Evolutionary conservation across 2,797 vertebrate species (phyloP), one percentile per base, ranked within the genome.

Genomic region (Martes flavigula): DNA sequence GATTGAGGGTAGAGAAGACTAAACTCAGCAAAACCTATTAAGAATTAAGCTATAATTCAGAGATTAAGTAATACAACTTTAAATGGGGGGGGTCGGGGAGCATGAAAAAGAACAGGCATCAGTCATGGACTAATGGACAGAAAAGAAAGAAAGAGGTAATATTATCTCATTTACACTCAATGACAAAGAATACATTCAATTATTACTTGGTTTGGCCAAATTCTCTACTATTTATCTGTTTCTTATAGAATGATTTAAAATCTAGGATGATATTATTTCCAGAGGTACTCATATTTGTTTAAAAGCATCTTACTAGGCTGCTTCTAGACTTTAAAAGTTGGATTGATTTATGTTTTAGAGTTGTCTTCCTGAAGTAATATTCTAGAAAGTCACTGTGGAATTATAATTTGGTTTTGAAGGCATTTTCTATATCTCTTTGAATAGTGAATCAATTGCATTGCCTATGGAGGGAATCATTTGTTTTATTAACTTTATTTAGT

Each of bases 341-440:
- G 10, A 32, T 54, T 82, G 30, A 72, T 58, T 94, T 91, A 17
- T n/a, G 35, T 23, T 89, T 96, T 73, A 75, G 91, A 85, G 43
- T 96, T 93, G 4, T 95, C 78, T 94, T 91, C 18, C 40, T 93
- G 17, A 95, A 89, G 66, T 90, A 83, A 20, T 72, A 54, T 51
- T 89, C 79, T 94, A 48, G 43, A 94, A 48, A 84, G 27, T 87
- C 87, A 56, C 51, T 70, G 15, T 89, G 14, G 27, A 62, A 86
- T 85, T 82, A 78, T 77, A 66, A 83, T 64, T 85, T 62, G n/a
- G 62, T 96, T 95, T 96, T 81, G 13, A 82, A 3, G 75, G 51
- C 2, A n/a, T 86, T 93, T 96, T 92, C n/a, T 62, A 93, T 54
- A 56, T 66, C 56, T 86, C 60, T 90, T 83, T 87, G 92, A 81